Conservation (phyloP, 2,888 invertebrate species). For the Athalia rosae region DNA sequence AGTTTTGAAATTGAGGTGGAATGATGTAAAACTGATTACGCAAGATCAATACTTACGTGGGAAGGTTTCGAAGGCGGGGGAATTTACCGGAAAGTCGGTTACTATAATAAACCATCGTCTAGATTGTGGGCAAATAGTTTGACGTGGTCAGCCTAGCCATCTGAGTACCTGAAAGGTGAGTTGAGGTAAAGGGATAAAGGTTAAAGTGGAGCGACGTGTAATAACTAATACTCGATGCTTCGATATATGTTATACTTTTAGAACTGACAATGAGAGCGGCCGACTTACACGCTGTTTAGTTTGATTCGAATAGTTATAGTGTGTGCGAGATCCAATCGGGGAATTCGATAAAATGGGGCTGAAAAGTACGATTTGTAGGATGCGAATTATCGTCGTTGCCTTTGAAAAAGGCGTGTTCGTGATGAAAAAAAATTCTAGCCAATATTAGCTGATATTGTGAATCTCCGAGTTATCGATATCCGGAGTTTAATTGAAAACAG, state of each 20-base stretch:
- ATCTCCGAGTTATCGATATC: background rate
- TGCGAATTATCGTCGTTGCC: slow-evolving; percentile 14
- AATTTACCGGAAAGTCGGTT: background rate
- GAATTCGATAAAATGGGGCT: slow-evolving; percentile 12
- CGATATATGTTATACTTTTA: background rate
- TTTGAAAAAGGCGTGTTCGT: background rate
- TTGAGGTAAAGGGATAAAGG: background rate
- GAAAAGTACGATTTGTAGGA: slow-evolving; percentile 26
- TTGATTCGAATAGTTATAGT: slow-evolving; percentile 4
- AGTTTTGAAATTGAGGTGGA: too few relatives aligned
- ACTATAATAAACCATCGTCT: background rate
- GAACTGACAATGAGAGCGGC: too few relatives aligned
- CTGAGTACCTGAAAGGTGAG: background rate
- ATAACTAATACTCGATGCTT: background rate
- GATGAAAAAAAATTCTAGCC: slow-evolving; percentile 16
- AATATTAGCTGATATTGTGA: background rate
- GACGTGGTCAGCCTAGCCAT: background rate
- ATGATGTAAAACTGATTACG: too few relatives aligned
- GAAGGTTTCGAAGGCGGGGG: too few relatives aligned
- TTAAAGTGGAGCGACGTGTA: slow-evolving; percentile 18
- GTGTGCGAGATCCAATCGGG: background rate
- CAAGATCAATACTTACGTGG: too few relatives aligned
- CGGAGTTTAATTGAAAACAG: background rate
- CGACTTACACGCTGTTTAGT: slow-evolving; percentile 21
- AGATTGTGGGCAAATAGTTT: background rate